Evolutionary conservation across 2,888 invertebrate genomes (phyloP), one percentile per base, ranked within the genome.

Genomic region (Parapristionchus giblindavisi): DNA sequence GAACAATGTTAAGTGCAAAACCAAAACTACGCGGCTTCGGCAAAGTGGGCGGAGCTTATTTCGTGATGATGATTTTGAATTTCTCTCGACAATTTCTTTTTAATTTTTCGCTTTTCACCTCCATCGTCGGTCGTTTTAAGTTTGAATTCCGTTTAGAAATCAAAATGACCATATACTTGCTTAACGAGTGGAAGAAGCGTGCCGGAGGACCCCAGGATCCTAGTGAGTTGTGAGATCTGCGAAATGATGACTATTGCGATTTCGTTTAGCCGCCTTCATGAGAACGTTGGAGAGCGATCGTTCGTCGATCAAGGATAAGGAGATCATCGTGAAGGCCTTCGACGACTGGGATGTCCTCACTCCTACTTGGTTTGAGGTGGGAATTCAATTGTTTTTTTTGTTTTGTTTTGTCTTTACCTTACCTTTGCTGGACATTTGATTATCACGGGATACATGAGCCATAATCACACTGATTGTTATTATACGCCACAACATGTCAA

Each of bases 281-380:
- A 76, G 79, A 38, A 73, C 78, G 3, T 76, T 84, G 71, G 79
- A 80, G 24, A 79, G 78, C 63, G 77, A 77, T 11, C 40, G 70
- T 51, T 73, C 73, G 1, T 52, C 78, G 29, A 11, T 40, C n/a
- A 48, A 74, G 56, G 84, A 85, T 58, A 85, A 85, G 75, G 77
- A 68, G 56, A 66, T 81, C 14, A 83, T 85, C 75, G 78, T 84
- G 60, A 77, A 81, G n/a, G 77, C 77, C 5, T 81, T 84, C 74
- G 84, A 85, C 66, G 85, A 84, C 52, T 85, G 85, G 85, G 80
- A 81, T 14, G 81, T 84, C 36, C 77, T 85, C 34, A 85, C 81
- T 11, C 80, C 83, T 29, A 85, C 85, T 27, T 85, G 85, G 85
- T 85, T 85, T 63, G 85, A 85, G 78, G 79, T 79, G 11, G 29